A percentile compares a stretch with the other conserved stretches of the same genome.
These are phyloP conservation scores for Ptychadena robeensis DNA, from an alignment of 2,797 vertebrate species.

Conservation along the genomic window DNA sequence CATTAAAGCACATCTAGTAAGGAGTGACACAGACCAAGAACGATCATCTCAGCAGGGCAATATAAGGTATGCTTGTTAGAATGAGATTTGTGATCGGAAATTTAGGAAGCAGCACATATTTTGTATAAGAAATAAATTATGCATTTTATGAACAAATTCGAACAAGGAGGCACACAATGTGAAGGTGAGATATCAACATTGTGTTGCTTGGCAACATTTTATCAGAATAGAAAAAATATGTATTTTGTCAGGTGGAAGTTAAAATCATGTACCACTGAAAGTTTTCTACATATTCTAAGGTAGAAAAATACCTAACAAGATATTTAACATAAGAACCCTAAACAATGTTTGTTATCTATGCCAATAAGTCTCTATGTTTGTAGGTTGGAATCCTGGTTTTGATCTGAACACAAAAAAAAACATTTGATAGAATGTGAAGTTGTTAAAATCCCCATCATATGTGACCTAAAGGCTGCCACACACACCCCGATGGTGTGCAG, in stretches of 20 bases:
- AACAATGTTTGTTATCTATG: too few species aligned
- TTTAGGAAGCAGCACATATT: background rate
- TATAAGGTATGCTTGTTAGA: background rate
- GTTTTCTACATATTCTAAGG: background rate
- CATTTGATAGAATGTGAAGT: too few species aligned
- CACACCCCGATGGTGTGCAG: too few species aligned
- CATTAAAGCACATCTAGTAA: background rate
- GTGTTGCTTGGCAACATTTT: conserved; percentile 7
- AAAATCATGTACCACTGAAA: background rate
- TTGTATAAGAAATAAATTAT: background rate
- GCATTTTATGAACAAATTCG: background rate
- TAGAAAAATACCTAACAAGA: background rate
- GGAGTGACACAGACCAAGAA: background rate
- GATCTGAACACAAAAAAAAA: too few species aligned
- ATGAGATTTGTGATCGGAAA: background rate
- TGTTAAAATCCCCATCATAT: too few species aligned
- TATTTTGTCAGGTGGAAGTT: background rate
- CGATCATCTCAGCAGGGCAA: background rate
- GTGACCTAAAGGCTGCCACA: too few species aligned
- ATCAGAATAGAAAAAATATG: background rate
- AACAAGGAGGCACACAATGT: background rate
- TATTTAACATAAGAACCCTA: background rate
- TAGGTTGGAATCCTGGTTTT: too few species aligned
- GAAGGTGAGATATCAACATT: background rate
- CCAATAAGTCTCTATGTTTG: too few species aligned